Evolutionary conservation across 2,797 vertebrate species (phyloP), one percentile per base, ranked within the genome.

Genomic region (Poecilia picta): DNA sequence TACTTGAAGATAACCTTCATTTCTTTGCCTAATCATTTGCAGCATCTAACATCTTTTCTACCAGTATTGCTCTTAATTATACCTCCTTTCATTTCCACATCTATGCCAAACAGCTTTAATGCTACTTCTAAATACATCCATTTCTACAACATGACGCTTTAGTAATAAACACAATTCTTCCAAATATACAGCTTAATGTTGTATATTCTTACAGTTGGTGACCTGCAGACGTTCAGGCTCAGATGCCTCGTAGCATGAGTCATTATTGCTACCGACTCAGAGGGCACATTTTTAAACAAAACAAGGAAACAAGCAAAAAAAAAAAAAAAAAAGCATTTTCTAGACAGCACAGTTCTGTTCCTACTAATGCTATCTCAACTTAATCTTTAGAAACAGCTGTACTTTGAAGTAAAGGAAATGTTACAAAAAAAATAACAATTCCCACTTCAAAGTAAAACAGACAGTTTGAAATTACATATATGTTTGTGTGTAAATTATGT

Each of bases 361-460:
- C 3, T n/a, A 45, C 43, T 31, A 28, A 45, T 45, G 70, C 41
- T 13, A 72, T 72, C 45, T 20, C 45, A 8, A 7, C 18, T 18
- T n/a, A 45, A 36, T 36, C 20, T 47, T 31, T 31, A 41, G 11
- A 68, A 41, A 68, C 71, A 10, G 1, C 15, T 33, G 8, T 3
- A 18, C 18, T 72, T 23, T 55, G 20, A 20, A 41, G 4, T 18
- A 59, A 18, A 62, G 23, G 12, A 59, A 51, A 28, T 45, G 16
- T 45, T 31, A 55, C 8, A 23, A 25, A n/a, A 59, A 13, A 31
- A 59, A 59, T 13, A 68, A 25, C 3, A 66, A 41, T 12, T 68
- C 5, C 51, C 73, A 75, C 53, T 45, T 59, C n/a, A 75, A 75
- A 62, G 73, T 75, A 31, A 62, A 62, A 62, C 33, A 25, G 25